These are phyloP conservation scores for Dolichotis patagonum DNA, from an alignment of 2,113 vertebrate genomes.

Conservation along the genomic window DNA sequence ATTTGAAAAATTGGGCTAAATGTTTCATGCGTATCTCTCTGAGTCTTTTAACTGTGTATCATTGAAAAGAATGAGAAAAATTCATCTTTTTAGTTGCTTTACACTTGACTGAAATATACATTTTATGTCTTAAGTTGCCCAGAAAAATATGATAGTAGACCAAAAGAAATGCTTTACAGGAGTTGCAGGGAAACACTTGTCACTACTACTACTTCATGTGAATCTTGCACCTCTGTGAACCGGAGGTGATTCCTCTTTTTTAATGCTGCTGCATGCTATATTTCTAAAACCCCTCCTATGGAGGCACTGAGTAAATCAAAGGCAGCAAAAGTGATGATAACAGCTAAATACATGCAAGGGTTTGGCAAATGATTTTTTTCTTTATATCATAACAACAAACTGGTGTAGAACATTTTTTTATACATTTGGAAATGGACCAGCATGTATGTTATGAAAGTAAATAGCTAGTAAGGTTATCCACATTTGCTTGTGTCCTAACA, in stretches of 20 bases:
- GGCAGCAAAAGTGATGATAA: neutral
- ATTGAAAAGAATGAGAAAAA: slow-evolving; percentile 46
- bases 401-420: neutral
- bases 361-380: neutral
- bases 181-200: neutral
- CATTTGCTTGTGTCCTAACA: neutral
- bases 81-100: slow-evolving; percentile 48
- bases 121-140: slow-evolving; percentile 51
- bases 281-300: neutral
- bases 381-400: neutral
- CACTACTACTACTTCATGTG: slow-evolving; percentile 21
- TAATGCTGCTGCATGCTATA: neutral
- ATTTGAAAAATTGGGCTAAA: neutral
- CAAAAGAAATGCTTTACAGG: neutral
- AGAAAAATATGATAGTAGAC: neutral
- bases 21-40: neutral
- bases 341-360: neutral
- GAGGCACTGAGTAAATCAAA: neutral
- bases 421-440: neutral
- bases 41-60: slow-evolving; percentile 47
- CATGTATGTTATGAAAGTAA: neutral
- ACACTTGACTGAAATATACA: slow-evolving; percentile 2
- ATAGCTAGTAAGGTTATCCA: neutral
- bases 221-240: neutral
- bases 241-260: neutral